Conservation (phyloP, 2,113 vertebrate species). For the Hippoglossus stenolepis region DNA sequence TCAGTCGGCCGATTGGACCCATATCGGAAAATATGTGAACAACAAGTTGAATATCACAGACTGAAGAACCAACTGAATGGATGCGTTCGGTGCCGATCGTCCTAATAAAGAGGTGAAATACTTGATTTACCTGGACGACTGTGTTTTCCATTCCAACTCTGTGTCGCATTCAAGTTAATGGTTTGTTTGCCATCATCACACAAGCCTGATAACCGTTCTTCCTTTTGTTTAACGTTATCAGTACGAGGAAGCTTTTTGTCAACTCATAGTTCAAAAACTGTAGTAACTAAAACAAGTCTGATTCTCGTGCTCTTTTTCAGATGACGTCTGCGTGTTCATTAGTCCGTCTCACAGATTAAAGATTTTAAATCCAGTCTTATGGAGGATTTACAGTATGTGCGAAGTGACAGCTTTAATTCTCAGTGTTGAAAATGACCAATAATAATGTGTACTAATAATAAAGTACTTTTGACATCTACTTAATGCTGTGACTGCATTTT, state of each 20-base stretch:
- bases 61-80: too few relatives aligned
- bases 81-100: not conserved
- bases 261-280: slow-evolving; percentile 35
- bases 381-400: too few relatives aligned
- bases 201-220: not conserved
- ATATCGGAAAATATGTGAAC: slow-evolving; percentile 32
- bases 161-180: slow-evolving; percentile 5
- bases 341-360: too few relatives aligned
- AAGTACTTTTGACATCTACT: too few relatives aligned
- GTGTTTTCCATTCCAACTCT: slow-evolving; percentile 16
- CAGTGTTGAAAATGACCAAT: too few relatives aligned
- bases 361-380: too few relatives aligned
- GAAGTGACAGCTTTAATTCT: too few relatives aligned
- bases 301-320: too few relatives aligned
- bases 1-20: slow-evolving; percentile 38
- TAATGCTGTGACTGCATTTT: too few relatives aligned
- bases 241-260: not conserved
- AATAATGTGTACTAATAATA: too few relatives aligned
- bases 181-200: slow-evolving; percentile 13
- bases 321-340: too few relatives aligned
- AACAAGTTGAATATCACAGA: too few relatives aligned
- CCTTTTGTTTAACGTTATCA: slow-evolving; percentile 13
- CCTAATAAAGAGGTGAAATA: slow-evolving; percentile 11
- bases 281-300: slow-evolving; percentile 20
- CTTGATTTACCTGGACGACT: not conserved